phyloP scores from a whole-genome alignment of 1,140 invertebrate species.

The Rhopalosiphum padi region DNA sequence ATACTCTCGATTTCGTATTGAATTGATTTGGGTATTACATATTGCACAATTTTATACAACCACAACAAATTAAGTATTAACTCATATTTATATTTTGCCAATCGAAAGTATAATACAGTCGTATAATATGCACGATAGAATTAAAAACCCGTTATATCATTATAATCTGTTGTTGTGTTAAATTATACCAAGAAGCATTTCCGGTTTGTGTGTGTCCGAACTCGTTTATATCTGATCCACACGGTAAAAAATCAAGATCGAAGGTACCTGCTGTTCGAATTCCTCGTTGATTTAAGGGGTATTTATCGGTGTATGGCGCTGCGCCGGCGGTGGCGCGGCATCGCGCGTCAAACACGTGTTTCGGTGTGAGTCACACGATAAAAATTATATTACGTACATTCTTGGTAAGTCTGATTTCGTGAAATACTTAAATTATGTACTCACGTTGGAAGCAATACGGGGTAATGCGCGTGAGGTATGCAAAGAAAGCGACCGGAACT shows the following conservation, averaged over 20 bases:
- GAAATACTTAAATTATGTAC: constrained; percentile 25
- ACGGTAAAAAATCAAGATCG: neutral
- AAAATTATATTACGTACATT: neutral
- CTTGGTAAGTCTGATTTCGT: constrained; percentile 38
- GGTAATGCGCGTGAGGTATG: neutral
- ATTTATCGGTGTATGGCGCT: neutral
- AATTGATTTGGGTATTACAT: neutral
- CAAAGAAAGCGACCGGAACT: neutral
- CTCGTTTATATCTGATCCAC: neutral
- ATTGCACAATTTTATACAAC: constrained; percentile 12
- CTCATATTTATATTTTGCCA: neutral
- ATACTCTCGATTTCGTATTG: neutral
- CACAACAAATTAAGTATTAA: neutral
- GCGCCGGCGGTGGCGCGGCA: neutral
- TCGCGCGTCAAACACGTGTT: neutral
- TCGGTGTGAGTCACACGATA: constrained; percentile 36
- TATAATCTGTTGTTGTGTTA: neutral
- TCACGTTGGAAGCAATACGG: neutral
- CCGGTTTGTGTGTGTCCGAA: neutral
- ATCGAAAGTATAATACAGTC: neutral
- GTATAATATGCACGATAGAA: neutral
- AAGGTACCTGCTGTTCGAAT: neutral
- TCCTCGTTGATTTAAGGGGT: neutral
- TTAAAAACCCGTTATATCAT: neutral
- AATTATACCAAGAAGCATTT: constrained; percentile 2